phyloP scores from a whole-genome alignment of 2,797 vertebrate species.

The Hoplostethus atlanticus region DNA sequence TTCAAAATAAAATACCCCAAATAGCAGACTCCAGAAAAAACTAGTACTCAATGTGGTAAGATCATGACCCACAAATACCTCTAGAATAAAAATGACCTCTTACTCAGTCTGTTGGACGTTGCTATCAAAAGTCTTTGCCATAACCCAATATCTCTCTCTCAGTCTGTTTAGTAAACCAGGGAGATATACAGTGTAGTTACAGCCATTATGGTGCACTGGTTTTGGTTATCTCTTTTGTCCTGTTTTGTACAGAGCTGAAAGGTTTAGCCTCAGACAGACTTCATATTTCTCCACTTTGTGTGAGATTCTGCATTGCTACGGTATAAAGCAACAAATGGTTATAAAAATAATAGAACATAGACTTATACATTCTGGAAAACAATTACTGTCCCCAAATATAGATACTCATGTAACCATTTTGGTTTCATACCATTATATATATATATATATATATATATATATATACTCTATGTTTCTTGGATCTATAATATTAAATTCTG shows the following conservation, averaged over 20 bases:
- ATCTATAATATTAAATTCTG: constrained; percentile 67
- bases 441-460: constrained; percentile 47
- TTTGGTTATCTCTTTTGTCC: constrained; percentile 37
- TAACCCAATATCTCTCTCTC: constrained; percentile 44
- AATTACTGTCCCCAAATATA: constrained; percentile 73
- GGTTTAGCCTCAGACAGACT: constrained; percentile 47
- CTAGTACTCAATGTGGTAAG: constrained; percentile 18
- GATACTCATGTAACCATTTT: constrained; percentile 70
- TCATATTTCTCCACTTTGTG: constrained; percentile 67
- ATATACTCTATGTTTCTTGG: constrained; percentile 46
- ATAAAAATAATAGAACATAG: constrained; percentile 91
- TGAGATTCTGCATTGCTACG: constrained; percentile 82
- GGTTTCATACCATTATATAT: constrained; percentile 62
- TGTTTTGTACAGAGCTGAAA: constrained; percentile 69
- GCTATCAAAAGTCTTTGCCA: constrained; percentile 61
- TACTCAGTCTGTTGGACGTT: constrained; percentile 19
- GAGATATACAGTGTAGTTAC: constrained; percentile 70
- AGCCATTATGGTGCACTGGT: constrained; percentile 59
- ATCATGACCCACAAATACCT: constrained; percentile 42
- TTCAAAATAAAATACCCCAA: too few relatives aligned
- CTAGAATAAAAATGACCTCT: constrained; percentile 42
- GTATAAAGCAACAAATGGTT: constrained; percentile 85
- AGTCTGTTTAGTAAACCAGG: constrained; percentile 64
- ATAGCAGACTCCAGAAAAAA: background rate
- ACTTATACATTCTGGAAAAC: constrained; percentile 79